Base-by-base conservation (phyloP, 2,797 vertebrate genomes). In the Pangasius larnaudii region DNA sequence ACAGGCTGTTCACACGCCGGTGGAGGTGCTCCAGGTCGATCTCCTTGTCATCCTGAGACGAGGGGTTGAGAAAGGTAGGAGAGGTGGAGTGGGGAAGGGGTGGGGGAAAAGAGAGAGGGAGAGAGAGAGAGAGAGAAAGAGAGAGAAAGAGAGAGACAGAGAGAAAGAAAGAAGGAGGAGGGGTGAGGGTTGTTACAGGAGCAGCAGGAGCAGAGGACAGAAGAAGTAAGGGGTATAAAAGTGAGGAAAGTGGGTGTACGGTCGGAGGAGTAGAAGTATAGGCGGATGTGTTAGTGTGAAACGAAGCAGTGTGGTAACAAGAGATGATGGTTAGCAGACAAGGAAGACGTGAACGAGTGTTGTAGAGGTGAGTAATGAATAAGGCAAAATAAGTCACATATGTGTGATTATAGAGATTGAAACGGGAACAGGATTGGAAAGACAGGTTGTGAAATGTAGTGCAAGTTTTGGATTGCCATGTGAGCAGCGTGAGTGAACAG, bases 11-110 rank as follows among this genome's bases (percentile, higher is more conserved):
- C 95, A 99, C 98, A 82, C 98, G 96, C 95, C 97, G 97, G 95
- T 99, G 99, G 95, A 99, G 98, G 95, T 99, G 99, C 94, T 99
- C 98, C 97, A 99, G 96, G 96, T 99, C 98, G 90, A 99, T 99
- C 97, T 99, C 98, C 96, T 99, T 99, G 97, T 99, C 98, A 63
- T 99, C 98, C 98, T 99, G 95, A 90, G 92, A 92, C 82, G 75
- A 90, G 89, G 86, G 71, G 75, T 80, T 79, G 78, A 59, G 46
- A 56, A 63, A 80, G 77, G 58, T 36, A 80, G 82, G 46, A 71
- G 33, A 63, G 49, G 74, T 83, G 59, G 85, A 82, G 81, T 58
- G 72, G 78, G 87, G 85, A 74, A 71, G 58, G 82, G 59, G 61
- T 74, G 46, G 71, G 82, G 67, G 58, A 59, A 86, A 77, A 61